These are phyloP conservation scores for Neoascia interrupta DNA, from an alignment of 2,888 invertebrate species.

Conservation along the genomic window DNA sequence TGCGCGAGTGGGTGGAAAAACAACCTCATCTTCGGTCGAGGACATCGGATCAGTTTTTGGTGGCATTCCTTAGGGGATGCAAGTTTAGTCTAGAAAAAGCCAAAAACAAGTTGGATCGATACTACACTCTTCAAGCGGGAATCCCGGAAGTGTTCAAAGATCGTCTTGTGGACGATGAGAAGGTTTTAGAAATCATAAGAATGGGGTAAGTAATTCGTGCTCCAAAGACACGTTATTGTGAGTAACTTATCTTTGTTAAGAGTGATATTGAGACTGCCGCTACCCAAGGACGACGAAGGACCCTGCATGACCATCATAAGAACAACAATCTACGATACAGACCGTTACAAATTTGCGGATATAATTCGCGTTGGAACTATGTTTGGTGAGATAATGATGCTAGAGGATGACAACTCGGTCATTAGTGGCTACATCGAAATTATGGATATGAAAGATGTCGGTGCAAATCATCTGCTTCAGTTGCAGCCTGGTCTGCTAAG, in stretches of 20 bases:
- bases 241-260: too few species aligned
- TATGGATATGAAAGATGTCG: conserved; percentile 82
- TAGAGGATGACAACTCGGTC: conserved; percentile 83
- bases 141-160: conserved; percentile 83
- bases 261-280: conserved; percentile 75
- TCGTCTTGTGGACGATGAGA: conserved; percentile 74
- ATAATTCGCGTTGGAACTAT: conserved; percentile 82
- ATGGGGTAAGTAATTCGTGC: conserved; percentile 73
- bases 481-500: conserved; percentile 83
- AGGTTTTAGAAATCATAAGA: conserved; percentile 74
- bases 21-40: conserved; percentile 80
- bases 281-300: conserved; percentile 78
- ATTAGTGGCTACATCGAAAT: conserved; percentile 82
- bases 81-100: conserved; percentile 82
- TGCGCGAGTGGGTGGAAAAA: conserved; percentile 81
- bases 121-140: conserved; percentile 81
- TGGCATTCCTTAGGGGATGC: conserved; percentile 81
- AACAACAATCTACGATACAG: conserved; percentile 81
- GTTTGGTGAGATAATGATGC: conserved; percentile 83
- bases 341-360: conserved; percentile 80
- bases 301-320: conserved; percentile 81
- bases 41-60: conserved; percentile 80
- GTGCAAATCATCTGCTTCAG: conserved; percentile 81
- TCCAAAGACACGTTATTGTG: neutral
- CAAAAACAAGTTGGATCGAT: conserved; percentile 82